A percentile compares a stretch with the other conserved stretches of the same genome.
phyloP scores from a whole-genome alignment of 2,888 invertebrate genomes.

The Unio pictorum region DNA sequence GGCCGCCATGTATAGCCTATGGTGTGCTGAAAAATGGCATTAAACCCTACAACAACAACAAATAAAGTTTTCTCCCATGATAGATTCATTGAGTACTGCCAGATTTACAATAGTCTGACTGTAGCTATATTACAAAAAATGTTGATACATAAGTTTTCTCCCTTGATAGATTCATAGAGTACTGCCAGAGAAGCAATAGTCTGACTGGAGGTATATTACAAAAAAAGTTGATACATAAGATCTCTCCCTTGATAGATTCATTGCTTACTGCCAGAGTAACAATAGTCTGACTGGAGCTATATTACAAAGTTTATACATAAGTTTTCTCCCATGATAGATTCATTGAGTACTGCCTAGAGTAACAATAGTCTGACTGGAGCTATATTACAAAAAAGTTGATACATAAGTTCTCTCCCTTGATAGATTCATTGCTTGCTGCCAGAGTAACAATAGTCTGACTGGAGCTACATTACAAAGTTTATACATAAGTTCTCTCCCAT shows the following conservation, averaged over 20 bases:
- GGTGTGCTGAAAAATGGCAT: too few species aligned
- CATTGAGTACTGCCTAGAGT: too few species aligned
- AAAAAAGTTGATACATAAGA: too few species aligned
- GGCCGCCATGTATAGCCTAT: too few species aligned
- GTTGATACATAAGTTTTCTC: neutral
- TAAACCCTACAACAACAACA: too few species aligned
- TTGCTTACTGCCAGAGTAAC: conserved; percentile 40
- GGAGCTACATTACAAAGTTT: neutral
- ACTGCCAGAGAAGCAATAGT: conserved; percentile 24
- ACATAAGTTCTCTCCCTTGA: conserved; percentile 2
- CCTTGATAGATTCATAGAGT: conserved; percentile 49
- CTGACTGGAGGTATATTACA: neutral
- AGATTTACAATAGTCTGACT: too few species aligned
- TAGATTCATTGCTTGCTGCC: conserved; percentile 54
- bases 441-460: neutral
- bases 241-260: conserved; percentile 38
- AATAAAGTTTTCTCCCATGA: too few species aligned
- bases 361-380: too few species aligned
- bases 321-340: too few species aligned
- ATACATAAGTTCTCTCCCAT: too few species aligned
- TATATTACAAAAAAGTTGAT: neutral
- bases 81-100: too few species aligned
- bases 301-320: too few species aligned
- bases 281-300: neutral
- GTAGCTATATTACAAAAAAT: neutral